Base-by-base conservation (phyloP, 1,140 invertebrate species). In the Orius laevigatus region DNA sequence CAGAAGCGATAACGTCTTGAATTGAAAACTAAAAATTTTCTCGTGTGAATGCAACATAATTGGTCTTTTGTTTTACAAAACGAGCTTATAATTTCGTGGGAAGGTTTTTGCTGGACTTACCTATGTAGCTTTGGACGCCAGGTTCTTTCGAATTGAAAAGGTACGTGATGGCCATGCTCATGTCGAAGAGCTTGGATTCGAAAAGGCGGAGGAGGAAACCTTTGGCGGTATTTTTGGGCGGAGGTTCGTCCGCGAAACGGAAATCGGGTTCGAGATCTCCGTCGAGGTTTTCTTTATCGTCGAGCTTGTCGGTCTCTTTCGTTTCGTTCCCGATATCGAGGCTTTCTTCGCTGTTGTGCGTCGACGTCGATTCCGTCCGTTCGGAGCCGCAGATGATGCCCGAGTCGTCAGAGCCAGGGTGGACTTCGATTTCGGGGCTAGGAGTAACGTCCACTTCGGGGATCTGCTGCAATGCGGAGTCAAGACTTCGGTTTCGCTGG, bases 141-240 rank as follows among this genome's bases (percentile, higher is more conserved):
- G 89, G 85, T 65, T 98, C 93, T 68, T 97, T 97, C n/a, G 91
- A 94, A 63, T 94, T 94, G 61, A 92, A 96, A 32, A 98, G 69
- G 74, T 98, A 97, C 60, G 86, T 87, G 60, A 98, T 90, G 16
- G 92, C 93, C 74, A 97, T 94, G 49, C 87, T 87, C 76, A 96
- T 94, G 63, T 96, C 88, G 65, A 98, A 98, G 48, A 94, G 73
- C 69, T 89, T 90, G 53, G 91, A 94, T 66, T 98, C 91, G 60
- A 98, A 94, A 56, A 98, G 72, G 56, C 93, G 70, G 50, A 97
- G 68, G 44, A 98, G 69, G 65, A 81, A 71, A 57, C 66, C 56
- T 65, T 68, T 53, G 59, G 51, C 50, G 48, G 55, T 33, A 42
- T 50, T 42, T 39, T 33, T 49, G 14, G 38, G n/a, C 16, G 35